phyloP scores from a whole-genome alignment of 2,113 vertebrate species.

The Chaetorhynchus papuensis region DNA sequence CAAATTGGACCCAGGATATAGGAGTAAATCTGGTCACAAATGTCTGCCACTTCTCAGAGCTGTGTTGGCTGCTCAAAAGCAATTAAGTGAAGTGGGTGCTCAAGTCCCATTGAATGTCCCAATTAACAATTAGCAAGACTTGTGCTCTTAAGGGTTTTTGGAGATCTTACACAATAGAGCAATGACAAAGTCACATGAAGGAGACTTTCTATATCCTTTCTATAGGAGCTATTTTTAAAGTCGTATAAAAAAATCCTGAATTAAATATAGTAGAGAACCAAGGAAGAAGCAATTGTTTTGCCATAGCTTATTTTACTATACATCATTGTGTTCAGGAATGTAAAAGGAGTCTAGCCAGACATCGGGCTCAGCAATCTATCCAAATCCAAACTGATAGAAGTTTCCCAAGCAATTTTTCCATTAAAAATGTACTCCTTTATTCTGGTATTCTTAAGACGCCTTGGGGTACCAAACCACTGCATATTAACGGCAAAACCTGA shows the following conservation, averaged over 20 bases:
- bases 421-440: background rate
- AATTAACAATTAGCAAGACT: constrained; percentile 59
- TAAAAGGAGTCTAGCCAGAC: background rate
- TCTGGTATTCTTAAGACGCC: background rate
- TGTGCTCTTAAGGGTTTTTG: constrained; percentile 25
- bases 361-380: background rate
- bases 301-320: background rate
- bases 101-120: constrained; percentile 38
- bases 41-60: constrained; percentile 12
- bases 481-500: background rate
- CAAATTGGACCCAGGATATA: constrained; percentile 9
- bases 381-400: background rate
- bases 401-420: background rate
- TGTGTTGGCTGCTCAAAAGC: constrained; percentile 50
- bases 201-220: background rate
- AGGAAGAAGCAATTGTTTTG: background rate
- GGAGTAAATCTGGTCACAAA: constrained; percentile 48
- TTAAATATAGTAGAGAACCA: background rate
- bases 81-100: constrained; percentile 55
- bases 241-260: background rate
- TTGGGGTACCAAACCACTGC: background rate
- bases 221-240: background rate
- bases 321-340: background rate
- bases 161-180: constrained; percentile 4
- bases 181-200: constrained; percentile 15